A percentile compares a stretch with the other conserved stretches of the same genome.
phyloP scores from a whole-genome alignment of 2,888 invertebrate species.

The Tetheella fluctuosa region DNA sequence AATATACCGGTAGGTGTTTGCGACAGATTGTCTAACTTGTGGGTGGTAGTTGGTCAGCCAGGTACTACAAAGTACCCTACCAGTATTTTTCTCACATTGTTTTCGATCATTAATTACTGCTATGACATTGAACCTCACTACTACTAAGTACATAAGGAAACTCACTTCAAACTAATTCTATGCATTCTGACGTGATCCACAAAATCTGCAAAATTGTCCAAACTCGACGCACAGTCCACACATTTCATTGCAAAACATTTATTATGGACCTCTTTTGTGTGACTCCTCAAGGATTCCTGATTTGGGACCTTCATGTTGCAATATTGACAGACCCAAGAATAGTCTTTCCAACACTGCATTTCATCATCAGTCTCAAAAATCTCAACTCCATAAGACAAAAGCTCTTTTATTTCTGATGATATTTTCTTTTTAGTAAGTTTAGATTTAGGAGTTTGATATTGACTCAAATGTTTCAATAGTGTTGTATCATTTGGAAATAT shows the following conservation, averaged over 20 bases:
- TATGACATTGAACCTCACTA: too few relatives aligned
- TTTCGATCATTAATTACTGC: too few relatives aligned
- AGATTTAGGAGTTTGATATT: neutral
- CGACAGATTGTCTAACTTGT: too few relatives aligned
- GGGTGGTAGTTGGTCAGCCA: too few relatives aligned
- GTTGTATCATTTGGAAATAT: constrained; percentile 2
- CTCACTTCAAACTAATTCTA: constrained; percentile 47
- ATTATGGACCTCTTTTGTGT: constrained; percentile 79
- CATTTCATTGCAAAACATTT: constrained; percentile 83
- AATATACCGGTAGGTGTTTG: too few relatives aligned
- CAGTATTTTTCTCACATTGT: too few relatives aligned
- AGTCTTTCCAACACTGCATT: constrained; percentile 60
- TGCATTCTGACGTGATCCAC: constrained; percentile 82
- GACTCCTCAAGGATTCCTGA: constrained; percentile 61
- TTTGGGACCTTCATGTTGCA: constrained; percentile 27
- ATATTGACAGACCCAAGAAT: constrained; percentile 27
- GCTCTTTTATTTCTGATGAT: constrained; percentile 11
- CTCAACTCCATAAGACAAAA: constrained; percentile 30
- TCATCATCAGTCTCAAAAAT: constrained; percentile 54
- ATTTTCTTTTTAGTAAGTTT: neutral
- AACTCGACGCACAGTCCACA: constrained; percentile 83
- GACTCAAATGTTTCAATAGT: constrained; percentile 5
- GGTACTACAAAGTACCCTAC: too few relatives aligned
- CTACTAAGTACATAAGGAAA: constrained; percentile 10
- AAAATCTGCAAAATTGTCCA: constrained; percentile 83